Conservation (phyloP, 2,888 invertebrate species). For the Drosophila formosana region DNA sequence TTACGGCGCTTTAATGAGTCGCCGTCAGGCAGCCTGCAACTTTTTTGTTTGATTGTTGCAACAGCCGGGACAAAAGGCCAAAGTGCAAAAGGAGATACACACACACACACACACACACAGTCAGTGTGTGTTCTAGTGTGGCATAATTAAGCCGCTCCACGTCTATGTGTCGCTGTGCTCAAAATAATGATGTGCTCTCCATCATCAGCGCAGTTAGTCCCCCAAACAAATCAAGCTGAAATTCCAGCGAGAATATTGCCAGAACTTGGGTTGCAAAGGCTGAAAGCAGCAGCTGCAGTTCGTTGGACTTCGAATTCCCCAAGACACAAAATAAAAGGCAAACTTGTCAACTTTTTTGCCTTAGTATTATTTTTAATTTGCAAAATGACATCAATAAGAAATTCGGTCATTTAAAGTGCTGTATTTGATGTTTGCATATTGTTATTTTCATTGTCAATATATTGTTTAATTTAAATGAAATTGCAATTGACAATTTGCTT, state of each 20-base stretch:
- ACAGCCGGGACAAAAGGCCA: constrained; percentile 22
- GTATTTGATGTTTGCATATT: too few relatives aligned
- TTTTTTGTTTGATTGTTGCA: constrained; percentile 50
- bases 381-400: too few relatives aligned
- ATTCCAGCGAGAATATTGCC: neutral
- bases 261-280: neutral
- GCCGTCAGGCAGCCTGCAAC: constrained; percentile 13
- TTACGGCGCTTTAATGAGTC: constrained; percentile 47
- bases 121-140: neutral
- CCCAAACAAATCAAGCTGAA: constrained; percentile 6
- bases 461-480: too few relatives aligned
- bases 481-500: too few relatives aligned
- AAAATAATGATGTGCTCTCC: constrained; percentile 23
- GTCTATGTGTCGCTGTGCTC: neutral
- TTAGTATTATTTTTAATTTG: too few relatives aligned
- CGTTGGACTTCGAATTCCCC: neutral
- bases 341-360: neutral
- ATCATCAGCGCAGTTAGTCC: neutral
- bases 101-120: neutral
- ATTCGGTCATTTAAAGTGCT: too few relatives aligned
- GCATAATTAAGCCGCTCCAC: constrained; percentile 12
- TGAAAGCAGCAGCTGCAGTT: neutral
- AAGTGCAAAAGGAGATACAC: neutral
- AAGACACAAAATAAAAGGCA: neutral
- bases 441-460: too few relatives aligned